phyloP scores from a whole-genome alignment of 2,888 invertebrate genomes.

The Hecatera dysodea region DNA sequence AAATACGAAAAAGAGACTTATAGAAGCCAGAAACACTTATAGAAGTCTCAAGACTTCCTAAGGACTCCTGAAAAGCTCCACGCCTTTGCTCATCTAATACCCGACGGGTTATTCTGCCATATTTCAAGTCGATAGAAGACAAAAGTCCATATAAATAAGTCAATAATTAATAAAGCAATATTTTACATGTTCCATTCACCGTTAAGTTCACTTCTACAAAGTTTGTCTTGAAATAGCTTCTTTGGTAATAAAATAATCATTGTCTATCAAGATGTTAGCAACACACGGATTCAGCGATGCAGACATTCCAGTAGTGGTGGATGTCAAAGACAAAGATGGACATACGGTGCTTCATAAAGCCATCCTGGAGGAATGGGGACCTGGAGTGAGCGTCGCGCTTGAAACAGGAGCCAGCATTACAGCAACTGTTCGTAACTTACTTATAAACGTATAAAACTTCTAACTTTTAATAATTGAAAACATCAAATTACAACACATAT shows the following conservation, averaged over 20 bases:
- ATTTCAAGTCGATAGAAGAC: too few relatives aligned
- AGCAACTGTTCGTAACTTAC: constrained; percentile 61
- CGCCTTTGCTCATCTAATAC: constrained; percentile 80
- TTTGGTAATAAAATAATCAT: neutral
- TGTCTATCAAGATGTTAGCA: constrained; percentile 47
- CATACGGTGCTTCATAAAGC: constrained; percentile 82
- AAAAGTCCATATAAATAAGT: too few relatives aligned
- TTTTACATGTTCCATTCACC: neutral
- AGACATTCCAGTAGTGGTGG: constrained; percentile 28
- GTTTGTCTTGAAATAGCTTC: neutral
- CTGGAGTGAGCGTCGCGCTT: constrained; percentile 79
- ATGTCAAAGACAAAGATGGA: constrained; percentile 76
- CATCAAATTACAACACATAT: neutral
- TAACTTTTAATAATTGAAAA: neutral
- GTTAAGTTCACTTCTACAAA: neutral
- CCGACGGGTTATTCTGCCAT: too few relatives aligned
- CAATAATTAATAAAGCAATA: neutral
- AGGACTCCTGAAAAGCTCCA: constrained; percentile 70
- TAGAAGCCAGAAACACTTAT: constrained; percentile 64
- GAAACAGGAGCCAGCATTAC: constrained; percentile 79
- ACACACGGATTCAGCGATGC: constrained; percentile 30
- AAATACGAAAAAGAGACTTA: constrained; percentile 76
- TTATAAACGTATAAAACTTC: neutral
- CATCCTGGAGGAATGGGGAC: constrained; percentile 76
- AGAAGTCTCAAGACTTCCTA: constrained; percentile 49